Evolutionary conservation across 2,797 vertebrate genomes (phyloP).

Genomic region (Falco cherrug): DNA sequence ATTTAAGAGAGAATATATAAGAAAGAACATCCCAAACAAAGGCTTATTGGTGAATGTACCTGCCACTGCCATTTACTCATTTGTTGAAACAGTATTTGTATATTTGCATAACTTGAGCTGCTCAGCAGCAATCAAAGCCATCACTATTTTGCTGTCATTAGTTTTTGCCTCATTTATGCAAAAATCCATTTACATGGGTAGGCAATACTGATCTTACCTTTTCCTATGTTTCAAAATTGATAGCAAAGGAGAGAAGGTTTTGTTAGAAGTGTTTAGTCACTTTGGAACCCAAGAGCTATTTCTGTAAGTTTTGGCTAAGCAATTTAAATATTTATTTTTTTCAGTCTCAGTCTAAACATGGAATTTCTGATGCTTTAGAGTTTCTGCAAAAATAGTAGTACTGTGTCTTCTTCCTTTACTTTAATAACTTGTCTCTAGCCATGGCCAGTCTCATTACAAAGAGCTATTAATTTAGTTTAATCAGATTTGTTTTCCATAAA

Average conservation of each 20-base stretch:
- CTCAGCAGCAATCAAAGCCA: constrained; percentile 16
- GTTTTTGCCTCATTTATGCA: constrained; percentile 23
- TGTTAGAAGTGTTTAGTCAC: neutral
- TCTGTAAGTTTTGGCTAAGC: neutral
- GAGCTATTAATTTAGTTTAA: neutral
- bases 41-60: constrained; percentile 33
- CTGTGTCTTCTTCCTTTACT: neutral
- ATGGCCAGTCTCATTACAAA: neutral
- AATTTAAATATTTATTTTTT: neutral
- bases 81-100: constrained; percentile 21
- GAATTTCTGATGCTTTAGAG: neutral
- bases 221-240: neutral
- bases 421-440: neutral
- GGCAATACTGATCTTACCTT: neutral
- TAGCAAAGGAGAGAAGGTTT: neutral
- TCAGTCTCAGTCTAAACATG: neutral
- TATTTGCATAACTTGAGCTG: constrained; percentile 47
- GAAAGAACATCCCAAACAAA: constrained; percentile 42
- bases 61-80: constrained; percentile 31
- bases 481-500: constrained; percentile 1
- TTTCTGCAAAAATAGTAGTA: neutral
- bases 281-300: neutral
- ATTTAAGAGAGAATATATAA: constrained; percentile 37
- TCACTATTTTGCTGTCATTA: neutral
- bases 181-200: neutral